Percentiles rank a stretch among this genome's conserved stretches.
Evolutionary conservation across 2,797 vertebrate species (phyloP).

Genomic region (Anniella stebbinsi): DNA sequence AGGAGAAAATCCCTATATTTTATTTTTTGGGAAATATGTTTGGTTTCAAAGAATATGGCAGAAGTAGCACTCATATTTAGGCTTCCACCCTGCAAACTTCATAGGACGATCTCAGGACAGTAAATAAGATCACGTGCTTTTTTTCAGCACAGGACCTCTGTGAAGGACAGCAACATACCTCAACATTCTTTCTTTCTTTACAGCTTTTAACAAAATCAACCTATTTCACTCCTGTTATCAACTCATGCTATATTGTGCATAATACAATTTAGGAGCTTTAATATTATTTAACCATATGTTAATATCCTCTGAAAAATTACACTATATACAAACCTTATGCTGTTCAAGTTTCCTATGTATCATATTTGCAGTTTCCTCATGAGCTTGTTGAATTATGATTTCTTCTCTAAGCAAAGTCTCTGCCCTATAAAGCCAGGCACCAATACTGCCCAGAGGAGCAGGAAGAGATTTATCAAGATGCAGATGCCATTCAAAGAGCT

Average conservation of each 20-base stretch:
- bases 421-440: conserved; percentile 91
- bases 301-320: background rate
- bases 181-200: background rate
- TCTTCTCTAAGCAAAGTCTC: conserved; percentile 91
- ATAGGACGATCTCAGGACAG: background rate
- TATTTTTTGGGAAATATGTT: background rate
- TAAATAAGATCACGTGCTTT: background rate
- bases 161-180: background rate
- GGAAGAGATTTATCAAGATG: conserved; percentile 93
- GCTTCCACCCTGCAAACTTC: background rate
- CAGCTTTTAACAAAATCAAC: background rate
- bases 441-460: conserved; percentile 89
- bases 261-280: background rate
- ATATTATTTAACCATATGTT: background rate
- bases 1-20: background rate
- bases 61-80: background rate
- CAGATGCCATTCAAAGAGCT: conserved; percentile 94
- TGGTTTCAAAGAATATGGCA: background rate
- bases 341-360: conserved; percentile 89
- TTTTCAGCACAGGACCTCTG: background rate
- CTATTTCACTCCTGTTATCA: background rate
- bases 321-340: conserved; percentile 85
- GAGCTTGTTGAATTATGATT: conserved; percentile 85
- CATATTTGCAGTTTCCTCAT: conserved; percentile 88
- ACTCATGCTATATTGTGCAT: background rate